Evolutionary conservation across 2,797 vertebrate species (phyloP).

Genomic region (Sphenopsis melanotis): DNA sequence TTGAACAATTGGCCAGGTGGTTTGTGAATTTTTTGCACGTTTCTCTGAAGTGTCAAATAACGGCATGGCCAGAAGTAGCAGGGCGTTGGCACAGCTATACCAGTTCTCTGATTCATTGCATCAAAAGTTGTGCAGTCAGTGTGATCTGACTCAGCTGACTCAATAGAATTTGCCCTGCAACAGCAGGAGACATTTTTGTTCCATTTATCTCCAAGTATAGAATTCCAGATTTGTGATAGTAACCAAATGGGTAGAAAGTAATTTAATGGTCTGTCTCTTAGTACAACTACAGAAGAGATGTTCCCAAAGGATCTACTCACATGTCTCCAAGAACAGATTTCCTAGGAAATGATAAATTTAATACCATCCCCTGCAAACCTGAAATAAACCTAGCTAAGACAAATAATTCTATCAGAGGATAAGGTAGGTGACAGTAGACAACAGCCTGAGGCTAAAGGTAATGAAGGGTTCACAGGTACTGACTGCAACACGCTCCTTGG

Average conservation of each 20-base stretch:
- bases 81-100: neutral
- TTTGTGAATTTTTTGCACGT: neutral
- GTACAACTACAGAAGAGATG: neutral
- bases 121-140: neutral
- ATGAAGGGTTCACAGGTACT: neutral
- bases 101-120: neutral
- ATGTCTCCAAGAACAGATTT: neutral
- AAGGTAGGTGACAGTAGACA: neutral
- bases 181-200: neutral
- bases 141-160: neutral
- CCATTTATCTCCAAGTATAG: neutral
- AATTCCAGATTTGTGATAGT: neutral
- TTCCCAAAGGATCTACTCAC: neutral
- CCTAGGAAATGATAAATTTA: neutral
- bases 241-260: neutral
- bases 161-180: neutral
- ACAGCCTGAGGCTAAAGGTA: neutral
- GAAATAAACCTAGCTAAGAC: neutral
- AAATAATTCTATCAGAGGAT: neutral
- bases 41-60: neutral
- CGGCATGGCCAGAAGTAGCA: neutral
- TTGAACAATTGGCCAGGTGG: neutral
- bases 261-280: neutral
- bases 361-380: neutral
- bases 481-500: fast-evolving